phyloP scores from a whole-genome alignment of 1,140 invertebrate species.

The Sipha flava region DNA sequence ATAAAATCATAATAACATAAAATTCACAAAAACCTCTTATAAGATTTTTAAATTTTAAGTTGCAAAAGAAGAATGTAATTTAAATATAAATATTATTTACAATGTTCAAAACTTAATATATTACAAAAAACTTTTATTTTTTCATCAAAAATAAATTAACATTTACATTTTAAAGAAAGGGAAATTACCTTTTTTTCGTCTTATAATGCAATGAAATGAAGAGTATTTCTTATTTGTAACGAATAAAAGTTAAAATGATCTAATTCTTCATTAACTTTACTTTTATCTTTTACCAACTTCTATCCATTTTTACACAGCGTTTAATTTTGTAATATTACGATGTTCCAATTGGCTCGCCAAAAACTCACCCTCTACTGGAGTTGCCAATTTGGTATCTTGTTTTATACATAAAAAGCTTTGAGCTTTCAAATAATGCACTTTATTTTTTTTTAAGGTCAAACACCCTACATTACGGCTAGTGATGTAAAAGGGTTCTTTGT shows the following conservation, averaged over 20 bases:
- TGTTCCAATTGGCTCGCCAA: not conserved
- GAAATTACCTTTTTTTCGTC: not conserved
- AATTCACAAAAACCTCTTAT: too few relatives aligned
- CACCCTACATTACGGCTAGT: not conserved
- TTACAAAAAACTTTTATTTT: not conserved
- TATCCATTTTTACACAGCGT: not conserved
- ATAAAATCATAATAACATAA: too few relatives aligned
- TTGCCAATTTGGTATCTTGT: not conserved
- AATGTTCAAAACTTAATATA: not conserved
- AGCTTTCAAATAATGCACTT: not conserved
- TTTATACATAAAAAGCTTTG: conserved; percentile 1
- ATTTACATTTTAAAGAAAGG: not conserved
- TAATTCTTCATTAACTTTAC: conserved; percentile 12
- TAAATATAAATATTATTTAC: not conserved
- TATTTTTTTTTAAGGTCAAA: conserved; percentile 14
- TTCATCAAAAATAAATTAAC: not conserved
- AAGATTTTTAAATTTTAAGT: too few relatives aligned
- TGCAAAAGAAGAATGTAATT: too few relatives aligned
- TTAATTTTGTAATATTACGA: not conserved
- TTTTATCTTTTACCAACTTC: not conserved
- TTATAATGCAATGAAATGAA: not conserved
- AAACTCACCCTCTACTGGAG: not conserved
- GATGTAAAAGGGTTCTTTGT: conserved; percentile 15
- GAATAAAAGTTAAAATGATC: not conserved
- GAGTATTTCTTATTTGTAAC: not conserved